Conservation (phyloP, 2,113 vertebrate species). For the Marcusenius ussheri region DNA sequence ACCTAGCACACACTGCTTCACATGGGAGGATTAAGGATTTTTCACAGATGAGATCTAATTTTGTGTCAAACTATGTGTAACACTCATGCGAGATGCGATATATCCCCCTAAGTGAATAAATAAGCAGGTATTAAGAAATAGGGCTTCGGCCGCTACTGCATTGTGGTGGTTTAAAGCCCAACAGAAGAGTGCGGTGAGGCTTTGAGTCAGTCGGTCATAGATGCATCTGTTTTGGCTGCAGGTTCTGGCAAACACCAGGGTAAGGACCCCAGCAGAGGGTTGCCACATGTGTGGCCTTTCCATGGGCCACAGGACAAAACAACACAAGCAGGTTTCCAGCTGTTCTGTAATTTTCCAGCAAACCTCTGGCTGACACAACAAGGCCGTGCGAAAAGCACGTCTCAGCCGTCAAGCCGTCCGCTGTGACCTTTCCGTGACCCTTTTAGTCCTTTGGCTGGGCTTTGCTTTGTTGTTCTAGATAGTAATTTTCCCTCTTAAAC, state of each 20-base stretch:
- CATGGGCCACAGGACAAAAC: background rate
- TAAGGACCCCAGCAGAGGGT: background rate
- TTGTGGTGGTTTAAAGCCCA: background rate
- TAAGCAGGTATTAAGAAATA: background rate
- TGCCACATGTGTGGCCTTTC: background rate
- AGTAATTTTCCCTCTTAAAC: background rate
- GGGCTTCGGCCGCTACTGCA: background rate
- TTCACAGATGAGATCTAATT: conserved; percentile 7
- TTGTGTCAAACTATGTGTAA: conserved; percentile 3
- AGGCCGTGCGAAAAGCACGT: background rate
- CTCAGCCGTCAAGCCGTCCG: background rate
- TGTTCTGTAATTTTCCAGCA: background rate
- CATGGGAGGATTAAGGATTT: background rate
- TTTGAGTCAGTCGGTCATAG: background rate
- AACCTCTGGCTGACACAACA: background rate
- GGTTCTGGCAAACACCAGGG: background rate
- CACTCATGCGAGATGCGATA: background rate
- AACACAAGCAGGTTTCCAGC: background rate
- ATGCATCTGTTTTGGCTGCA: background rate
- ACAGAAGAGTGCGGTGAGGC: background rate
- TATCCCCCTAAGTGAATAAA: conserved; percentile 1
- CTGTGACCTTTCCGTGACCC: background rate
- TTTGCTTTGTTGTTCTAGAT: background rate
- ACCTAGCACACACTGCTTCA: background rate
- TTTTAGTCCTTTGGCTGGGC: background rate